phyloP scores from a whole-genome alignment of 2,888 invertebrate genomes.

The Thymelicus lineola region DNA sequence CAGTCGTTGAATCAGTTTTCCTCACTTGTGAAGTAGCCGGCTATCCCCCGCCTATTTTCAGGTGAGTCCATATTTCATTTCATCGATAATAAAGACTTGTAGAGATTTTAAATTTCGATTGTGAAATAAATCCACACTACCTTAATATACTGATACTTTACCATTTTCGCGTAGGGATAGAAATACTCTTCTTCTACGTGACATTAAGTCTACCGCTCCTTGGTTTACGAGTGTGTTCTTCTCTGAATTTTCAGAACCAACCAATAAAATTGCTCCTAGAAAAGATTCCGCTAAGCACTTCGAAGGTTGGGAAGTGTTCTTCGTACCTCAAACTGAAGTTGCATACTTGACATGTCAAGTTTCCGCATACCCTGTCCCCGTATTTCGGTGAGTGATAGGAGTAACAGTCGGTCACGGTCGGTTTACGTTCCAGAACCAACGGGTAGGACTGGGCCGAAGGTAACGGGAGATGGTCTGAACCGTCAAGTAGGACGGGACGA shows the following conservation, averaged over 20 bases:
- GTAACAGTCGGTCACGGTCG: slow-evolving; percentile 57
- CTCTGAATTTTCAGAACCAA: slow-evolving; percentile 73
- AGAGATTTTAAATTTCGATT: background rate
- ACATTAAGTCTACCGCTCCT: background rate
- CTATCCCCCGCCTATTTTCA: slow-evolving; percentile 81
- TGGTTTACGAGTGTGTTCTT: slow-evolving; percentile 22
- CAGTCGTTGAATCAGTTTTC: slow-evolving; percentile 64
- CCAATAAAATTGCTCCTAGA: slow-evolving; percentile 87
- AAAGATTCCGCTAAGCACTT: slow-evolving; percentile 85
- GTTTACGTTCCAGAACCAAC: slow-evolving; percentile 87
- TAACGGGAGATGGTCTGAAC: slow-evolving; percentile 86
- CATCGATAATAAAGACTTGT: background rate
- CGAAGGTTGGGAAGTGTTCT: slow-evolving; percentile 87
- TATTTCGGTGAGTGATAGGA: slow-evolving; percentile 87
- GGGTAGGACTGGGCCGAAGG: slow-evolving; percentile 89
- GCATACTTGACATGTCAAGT: slow-evolving; percentile 88
- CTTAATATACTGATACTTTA: slow-evolving; percentile 27
- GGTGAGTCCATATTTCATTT: slow-evolving; percentile 58
- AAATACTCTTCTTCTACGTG: slow-evolving; percentile 2
- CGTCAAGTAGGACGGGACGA: slow-evolving; percentile 76
- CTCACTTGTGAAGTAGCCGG: slow-evolving; percentile 83
- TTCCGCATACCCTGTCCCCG: slow-evolving; percentile 88
- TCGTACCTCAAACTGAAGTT: slow-evolving; percentile 76
- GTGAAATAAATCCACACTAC: background rate
- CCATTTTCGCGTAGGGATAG: background rate